Evolutionary conservation across 2,113 vertebrate genomes (phyloP).

Genomic region (Larimichthys crocea): DNA sequence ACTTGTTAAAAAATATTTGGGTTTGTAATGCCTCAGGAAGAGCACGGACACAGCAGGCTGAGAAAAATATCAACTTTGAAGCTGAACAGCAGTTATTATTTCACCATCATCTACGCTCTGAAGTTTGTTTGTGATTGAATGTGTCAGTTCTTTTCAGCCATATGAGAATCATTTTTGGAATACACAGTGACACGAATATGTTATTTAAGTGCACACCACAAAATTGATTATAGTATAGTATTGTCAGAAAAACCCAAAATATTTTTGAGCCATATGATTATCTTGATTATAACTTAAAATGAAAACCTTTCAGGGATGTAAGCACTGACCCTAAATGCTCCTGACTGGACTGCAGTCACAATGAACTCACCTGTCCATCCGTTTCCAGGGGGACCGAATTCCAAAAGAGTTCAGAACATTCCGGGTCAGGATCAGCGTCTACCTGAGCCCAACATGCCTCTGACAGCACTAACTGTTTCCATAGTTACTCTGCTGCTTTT

Average conservation of each 20-base stretch:
- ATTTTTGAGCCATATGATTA: not conserved
- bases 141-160: not conserved
- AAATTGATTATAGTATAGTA: not conserved
- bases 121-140: not conserved
- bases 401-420: slow-evolving; percentile 54
- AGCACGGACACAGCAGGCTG: slow-evolving; percentile 24
- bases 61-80: slow-evolving; percentile 1
- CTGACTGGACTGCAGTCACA: not conserved
- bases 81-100: slow-evolving; percentile 5
- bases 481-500: slow-evolving; percentile 20
- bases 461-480: slow-evolving; percentile 14
- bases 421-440: slow-evolving; percentile 58
- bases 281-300: not conserved
- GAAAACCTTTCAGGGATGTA: not conserved
- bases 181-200: not conserved
- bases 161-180: not conserved
- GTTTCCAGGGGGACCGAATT: slow-evolving; percentile 56
- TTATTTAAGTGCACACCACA: not conserved
- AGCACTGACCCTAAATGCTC: slow-evolving; percentile 1
- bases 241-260: not conserved
- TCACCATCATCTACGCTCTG: not conserved
- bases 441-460: slow-evolving; percentile 57
- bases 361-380: slow-evolving; percentile 66
- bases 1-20: slow-evolving; percentile 34
- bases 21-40: not conserved